phyloP scores from a whole-genome alignment of 1,140 invertebrate species.

The Drosophila grimshawi region DNA sequence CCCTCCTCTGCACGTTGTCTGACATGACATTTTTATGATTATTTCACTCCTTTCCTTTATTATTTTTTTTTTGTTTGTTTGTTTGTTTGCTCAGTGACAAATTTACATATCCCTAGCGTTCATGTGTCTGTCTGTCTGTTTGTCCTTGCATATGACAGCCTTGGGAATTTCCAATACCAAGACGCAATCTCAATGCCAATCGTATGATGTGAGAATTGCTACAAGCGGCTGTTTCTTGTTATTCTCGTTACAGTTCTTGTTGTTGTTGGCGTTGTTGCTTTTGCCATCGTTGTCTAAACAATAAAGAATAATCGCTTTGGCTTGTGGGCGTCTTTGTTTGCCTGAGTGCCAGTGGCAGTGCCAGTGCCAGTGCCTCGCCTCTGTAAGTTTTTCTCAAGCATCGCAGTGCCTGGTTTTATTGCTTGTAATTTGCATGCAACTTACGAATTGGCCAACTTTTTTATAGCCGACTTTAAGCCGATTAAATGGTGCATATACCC shows the following conservation, averaged over 20 bases:
- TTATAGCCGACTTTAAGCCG: constrained; percentile 67
- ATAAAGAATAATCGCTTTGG: constrained; percentile 79
- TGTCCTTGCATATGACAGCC: constrained; percentile 75
- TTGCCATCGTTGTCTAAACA: constrained; percentile 61
- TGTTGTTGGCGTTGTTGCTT: constrained; percentile 39
- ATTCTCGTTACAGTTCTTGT: constrained; percentile 27
- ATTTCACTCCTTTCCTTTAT: constrained; percentile 74
- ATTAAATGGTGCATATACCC: constrained; percentile 61
- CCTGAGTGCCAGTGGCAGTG: background rate
- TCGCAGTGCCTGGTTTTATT: constrained; percentile 75
- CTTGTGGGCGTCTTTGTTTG: constrained; percentile 35
- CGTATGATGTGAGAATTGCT: constrained; percentile 81
- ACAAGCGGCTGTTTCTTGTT: constrained; percentile 50
- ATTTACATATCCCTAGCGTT: constrained; percentile 71
- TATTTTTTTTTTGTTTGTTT: background rate
- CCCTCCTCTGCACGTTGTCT: background rate
- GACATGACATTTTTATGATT: constrained; percentile 79
- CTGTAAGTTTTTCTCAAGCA: constrained; percentile 65
- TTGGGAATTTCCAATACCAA: constrained; percentile 72
- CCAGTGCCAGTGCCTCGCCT: background rate
- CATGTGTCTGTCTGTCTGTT: constrained; percentile 24
- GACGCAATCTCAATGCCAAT: constrained; percentile 73
- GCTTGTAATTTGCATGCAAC: constrained; percentile 80
- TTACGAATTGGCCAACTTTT: constrained; percentile 70
- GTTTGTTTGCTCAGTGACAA: constrained; percentile 69